Conservation (phyloP, 1,140 invertebrate genomes). For the Megathymus violae region DNA sequence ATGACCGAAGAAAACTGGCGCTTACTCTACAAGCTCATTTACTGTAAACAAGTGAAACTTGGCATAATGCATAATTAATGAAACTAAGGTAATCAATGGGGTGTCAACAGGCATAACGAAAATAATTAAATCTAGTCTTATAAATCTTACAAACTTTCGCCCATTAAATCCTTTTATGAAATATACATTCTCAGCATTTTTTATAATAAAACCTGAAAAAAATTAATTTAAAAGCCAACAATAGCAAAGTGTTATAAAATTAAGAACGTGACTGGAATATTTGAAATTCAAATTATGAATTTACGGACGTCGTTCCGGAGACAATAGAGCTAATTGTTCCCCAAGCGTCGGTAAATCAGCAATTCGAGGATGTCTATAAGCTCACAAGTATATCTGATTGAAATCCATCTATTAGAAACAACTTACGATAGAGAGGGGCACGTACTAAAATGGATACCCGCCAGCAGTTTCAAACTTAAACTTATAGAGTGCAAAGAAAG, state of each 20-base stretch:
- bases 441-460: conserved; percentile 54
- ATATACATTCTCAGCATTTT: conserved; percentile 7
- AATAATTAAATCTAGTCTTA: no score
- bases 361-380: conserved; percentile 21
- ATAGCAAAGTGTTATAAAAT: conserved; percentile 30
- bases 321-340: conserved; percentile 44
- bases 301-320: conserved; percentile 33
- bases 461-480: conserved; percentile 68
- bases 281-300: conserved; percentile 41
- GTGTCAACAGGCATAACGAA: no score
- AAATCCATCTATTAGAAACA: conserved; percentile 42
- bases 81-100: no score
- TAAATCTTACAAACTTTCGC: no score
- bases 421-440: conserved; percentile 38
- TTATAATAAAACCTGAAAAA: conserved; percentile 17
- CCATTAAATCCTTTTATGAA: no score
- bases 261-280: conserved; percentile 56
- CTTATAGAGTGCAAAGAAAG: conserved; percentile 74
- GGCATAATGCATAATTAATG: no score
- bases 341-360: conserved; percentile 25
- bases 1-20: no score
- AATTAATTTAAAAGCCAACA: conserved; percentile 29
- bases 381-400: conserved; percentile 37
- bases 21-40: no score
- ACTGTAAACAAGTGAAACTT: no score